These are phyloP conservation scores for Cherax quadricarinatus DNA, from an alignment of 1,140 invertebrate species.

Conservation along the genomic window DNA sequence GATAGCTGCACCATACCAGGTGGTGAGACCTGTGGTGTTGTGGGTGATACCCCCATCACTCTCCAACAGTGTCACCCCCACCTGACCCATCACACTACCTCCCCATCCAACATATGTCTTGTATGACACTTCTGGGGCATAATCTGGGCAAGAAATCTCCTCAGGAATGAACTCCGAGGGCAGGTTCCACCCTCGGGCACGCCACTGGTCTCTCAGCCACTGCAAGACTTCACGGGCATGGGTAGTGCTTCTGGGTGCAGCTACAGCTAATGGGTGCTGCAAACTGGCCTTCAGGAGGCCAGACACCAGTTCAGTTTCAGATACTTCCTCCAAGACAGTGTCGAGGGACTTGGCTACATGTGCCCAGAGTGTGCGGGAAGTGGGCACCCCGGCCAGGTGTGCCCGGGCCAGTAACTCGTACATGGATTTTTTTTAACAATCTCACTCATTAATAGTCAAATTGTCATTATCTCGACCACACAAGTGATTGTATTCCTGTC, in stretches of 20 bases:
- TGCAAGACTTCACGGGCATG: slow-evolving; percentile 16
- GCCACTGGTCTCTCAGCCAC: slow-evolving; percentile 58
- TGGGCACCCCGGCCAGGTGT: slow-evolving; percentile 53
- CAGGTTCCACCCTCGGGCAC: slow-evolving; percentile 32
- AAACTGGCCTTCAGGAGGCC: slow-evolving; percentile 32
- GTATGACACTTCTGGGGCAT: slow-evolving; percentile 31
- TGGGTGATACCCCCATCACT: slow-evolving; percentile 57
- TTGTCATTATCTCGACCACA: too few species aligned
- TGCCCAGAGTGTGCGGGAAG: slow-evolving; percentile 45
- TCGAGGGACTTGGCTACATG: slow-evolving; percentile 34
- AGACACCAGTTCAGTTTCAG: slow-evolving; percentile 20
- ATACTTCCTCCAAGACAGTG: background rate
- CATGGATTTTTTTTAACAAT: background rate
- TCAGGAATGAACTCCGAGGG: slow-evolving; percentile 1
- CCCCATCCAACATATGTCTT: slow-evolving; percentile 50
- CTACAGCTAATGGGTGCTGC: slow-evolving; percentile 19
- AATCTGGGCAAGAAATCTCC: background rate
- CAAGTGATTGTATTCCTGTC: too few species aligned
- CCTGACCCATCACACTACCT: background rate
- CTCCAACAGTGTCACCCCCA: slow-evolving; percentile 68
- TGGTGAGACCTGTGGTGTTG: slow-evolving; percentile 68
- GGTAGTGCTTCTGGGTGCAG: slow-evolving; percentile 38
- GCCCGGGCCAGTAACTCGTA: slow-evolving; percentile 37
- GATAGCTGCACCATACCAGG: slow-evolving; percentile 66
- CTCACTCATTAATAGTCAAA: too few species aligned